Conservation (phyloP, 2,797 vertebrate species). For the Anguilla megastoma region DNA sequence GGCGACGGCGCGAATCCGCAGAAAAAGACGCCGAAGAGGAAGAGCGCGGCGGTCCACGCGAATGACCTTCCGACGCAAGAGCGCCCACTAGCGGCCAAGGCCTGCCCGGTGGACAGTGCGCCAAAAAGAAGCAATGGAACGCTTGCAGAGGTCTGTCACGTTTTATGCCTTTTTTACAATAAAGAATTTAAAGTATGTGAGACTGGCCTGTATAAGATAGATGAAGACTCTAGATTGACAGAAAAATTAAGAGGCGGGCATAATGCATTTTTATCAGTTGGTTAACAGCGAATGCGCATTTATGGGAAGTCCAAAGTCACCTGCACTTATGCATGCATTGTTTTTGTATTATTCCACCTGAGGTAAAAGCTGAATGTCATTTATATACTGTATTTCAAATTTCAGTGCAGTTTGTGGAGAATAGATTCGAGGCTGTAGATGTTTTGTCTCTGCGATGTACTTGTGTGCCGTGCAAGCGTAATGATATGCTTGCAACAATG, state of each 20-base stretch:
- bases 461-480: no score
- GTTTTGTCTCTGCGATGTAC: neutral
- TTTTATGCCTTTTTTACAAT: neutral
- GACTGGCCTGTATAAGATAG: no score
- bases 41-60: conserved; percentile 68
- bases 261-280: neutral
- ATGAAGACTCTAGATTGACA: neutral
- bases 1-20: conserved; percentile 64
- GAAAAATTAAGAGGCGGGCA: neutral
- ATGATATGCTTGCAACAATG: neutral
- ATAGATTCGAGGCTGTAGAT: neutral
- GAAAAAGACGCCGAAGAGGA: conserved; percentile 77
- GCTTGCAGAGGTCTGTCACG: neutral
- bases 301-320: neutral
- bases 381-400: neutral
- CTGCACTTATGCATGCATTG: neutral
- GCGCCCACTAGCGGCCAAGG: conserved; percentile 54
- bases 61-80: conserved; percentile 67
- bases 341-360: neutral
- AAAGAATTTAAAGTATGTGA: neutral
- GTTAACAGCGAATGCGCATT: neutral
- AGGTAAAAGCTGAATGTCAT: neutral
- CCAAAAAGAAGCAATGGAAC: neutral
- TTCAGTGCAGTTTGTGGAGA: neutral
- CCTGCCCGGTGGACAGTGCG: neutral